These are phyloP conservation scores for Porites australiensis DNA, from an alignment of 64 coral and sea anemone species.

Conservation along the genomic window DNA sequence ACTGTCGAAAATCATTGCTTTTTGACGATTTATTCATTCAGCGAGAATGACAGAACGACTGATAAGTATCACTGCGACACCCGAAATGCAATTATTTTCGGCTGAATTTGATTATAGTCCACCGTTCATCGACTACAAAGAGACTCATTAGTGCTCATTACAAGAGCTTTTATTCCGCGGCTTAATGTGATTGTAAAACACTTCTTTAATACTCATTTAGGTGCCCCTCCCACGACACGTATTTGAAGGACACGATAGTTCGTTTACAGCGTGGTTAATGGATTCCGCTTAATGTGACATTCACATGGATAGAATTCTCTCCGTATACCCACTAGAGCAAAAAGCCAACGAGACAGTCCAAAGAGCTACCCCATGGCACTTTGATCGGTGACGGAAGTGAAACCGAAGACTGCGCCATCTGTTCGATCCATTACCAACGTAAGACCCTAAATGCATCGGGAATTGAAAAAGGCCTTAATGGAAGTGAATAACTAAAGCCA, in stretches of 20 bases:
- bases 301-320: conserved; percentile 47
- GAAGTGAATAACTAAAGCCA: conserved; percentile 77
- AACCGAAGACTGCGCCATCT: conserved; percentile 80
- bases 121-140: conserved; percentile 96
- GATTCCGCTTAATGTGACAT: conserved; percentile 13
- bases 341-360: conserved; percentile 14
- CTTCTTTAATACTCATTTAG: conserved; percentile 94
- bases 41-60: conserved; percentile 10
- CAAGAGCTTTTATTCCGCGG: conserved; percentile 95
- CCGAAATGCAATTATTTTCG: conserved; percentile 81
- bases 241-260: conserved; percentile 67
- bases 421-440: conserved; percentile 71
- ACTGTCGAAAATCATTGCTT: conserved; percentile 31
- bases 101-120: conserved; percentile 90
- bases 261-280: conserved; percentile 57
- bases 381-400: conserved; percentile 86
- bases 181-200: conserved; percentile 99
- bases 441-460: conserved; percentile 60
- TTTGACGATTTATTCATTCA: conserved; percentile 36
- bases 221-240: conserved; percentile 89
- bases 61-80: conserved; percentile 63
- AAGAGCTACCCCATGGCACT: conserved; percentile 26
- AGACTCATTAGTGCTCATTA: conserved; percentile 97
- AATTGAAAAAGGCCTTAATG: conserved; percentile 88
- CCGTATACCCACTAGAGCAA: not conserved